phyloP scores from a whole-genome alignment of 1,140 invertebrate species.

The Zaprionus camerounensis region DNA sequence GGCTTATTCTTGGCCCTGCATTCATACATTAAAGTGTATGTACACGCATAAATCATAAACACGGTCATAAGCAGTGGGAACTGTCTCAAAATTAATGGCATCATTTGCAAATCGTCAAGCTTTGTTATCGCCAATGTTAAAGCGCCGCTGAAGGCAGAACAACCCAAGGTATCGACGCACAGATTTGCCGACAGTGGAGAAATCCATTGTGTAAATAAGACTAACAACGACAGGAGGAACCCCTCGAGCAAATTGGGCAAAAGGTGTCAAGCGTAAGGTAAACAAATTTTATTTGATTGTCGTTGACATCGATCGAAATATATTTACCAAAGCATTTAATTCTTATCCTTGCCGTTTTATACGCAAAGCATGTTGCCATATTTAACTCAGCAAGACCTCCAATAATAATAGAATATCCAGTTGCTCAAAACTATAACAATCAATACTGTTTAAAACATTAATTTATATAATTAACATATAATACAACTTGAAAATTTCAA shows the following conservation, averaged over 20 bases:
- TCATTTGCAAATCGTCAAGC: conserved; percentile 75
- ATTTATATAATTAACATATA: conserved; percentile 13
- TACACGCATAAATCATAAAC: conserved; percentile 49
- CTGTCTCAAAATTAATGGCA: conserved; percentile 59
- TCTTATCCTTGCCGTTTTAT: background rate
- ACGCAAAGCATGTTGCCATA: background rate
- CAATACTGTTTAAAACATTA: background rate
- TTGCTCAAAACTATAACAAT: background rate
- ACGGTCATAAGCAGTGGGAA: conserved; percentile 18
- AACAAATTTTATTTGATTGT: conserved; percentile 25
- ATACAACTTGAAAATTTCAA: conserved; percentile 17
- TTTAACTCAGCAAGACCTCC: too few relatives aligned
- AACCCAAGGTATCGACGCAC: conserved; percentile 41
- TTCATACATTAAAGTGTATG: conserved; percentile 13
- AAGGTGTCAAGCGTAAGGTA: conserved; percentile 42
- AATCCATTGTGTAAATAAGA: conserved; percentile 45
- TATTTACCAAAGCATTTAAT: background rate
- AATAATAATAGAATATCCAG: too few relatives aligned
- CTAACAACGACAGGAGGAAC: conserved; percentile 24
- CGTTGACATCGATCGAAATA: background rate
- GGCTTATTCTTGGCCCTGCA: conserved; percentile 13
- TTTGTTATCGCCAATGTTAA: conserved; percentile 48
- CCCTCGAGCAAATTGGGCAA: conserved; percentile 46
- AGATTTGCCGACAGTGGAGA: conserved; percentile 18
- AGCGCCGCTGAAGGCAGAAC: conserved; percentile 34